Percentiles rank a stretch among this genome's conserved stretches.
These are phyloP conservation scores for Nesidiocoris tenuis DNA, from an alignment of 2,888 invertebrate genomes.

Conservation along the genomic window DNA sequence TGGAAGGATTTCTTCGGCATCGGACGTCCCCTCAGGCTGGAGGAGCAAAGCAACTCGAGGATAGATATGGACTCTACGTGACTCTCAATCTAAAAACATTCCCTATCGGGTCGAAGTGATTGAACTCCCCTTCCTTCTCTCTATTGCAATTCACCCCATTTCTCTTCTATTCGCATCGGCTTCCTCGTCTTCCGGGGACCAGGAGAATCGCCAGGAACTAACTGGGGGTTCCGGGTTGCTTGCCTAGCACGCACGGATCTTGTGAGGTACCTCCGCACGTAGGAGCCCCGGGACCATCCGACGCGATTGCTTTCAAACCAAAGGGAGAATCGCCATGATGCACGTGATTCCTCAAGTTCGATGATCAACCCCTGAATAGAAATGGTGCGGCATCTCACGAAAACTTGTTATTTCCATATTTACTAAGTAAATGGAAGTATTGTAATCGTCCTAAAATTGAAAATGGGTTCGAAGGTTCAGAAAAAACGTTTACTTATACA, in stretches of 20 bases:
- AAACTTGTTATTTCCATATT: too few relatives aligned
- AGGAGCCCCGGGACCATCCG: neutral
- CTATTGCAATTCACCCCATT: neutral
- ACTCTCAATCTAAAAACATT: conserved; percentile 36
- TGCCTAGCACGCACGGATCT: neutral
- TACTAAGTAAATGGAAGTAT: too few relatives aligned
- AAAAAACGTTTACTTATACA: too few relatives aligned
- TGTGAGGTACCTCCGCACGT: neutral
- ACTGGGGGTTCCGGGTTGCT: neutral
- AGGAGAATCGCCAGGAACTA: neutral
- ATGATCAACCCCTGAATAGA: too few relatives aligned
- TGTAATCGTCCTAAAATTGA: too few relatives aligned
- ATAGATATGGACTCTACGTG: conserved; percentile 37
- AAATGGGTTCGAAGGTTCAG: too few relatives aligned
- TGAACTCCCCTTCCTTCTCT: conserved; percentile 10
- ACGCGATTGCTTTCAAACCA: neutral
- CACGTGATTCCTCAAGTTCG: neutral
- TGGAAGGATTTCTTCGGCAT: neutral
- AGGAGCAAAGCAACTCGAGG: conserved; percentile 4
- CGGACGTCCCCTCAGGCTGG: neutral
- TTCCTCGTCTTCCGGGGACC: neutral
- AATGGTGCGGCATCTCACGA: too few relatives aligned
- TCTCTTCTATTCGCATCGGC: neutral
- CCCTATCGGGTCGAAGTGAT: conserved; percentile 25
- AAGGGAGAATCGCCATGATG: neutral